Evolutionary conservation across 1,140 invertebrate species (phyloP).

Genomic region (Paralvinella palmiformis): DNA sequence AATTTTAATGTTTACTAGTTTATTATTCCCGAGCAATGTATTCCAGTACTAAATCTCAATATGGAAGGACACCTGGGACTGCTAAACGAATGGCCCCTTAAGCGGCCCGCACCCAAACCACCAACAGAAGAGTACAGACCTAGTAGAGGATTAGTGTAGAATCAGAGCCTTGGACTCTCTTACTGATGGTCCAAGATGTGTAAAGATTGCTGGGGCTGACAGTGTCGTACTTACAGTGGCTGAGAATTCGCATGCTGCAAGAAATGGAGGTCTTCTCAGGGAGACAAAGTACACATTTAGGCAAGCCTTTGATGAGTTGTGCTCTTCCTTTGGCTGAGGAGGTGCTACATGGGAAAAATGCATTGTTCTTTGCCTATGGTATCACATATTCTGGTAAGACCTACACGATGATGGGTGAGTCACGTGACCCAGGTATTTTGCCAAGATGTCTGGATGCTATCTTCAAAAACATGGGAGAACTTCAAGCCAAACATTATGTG

Average conservation of each 20-base stretch:
- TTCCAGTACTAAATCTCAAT: too few relatives aligned
- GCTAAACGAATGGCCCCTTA: too few relatives aligned
- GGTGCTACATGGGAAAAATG: slow-evolving; percentile 64
- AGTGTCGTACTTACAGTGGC: too few relatives aligned
- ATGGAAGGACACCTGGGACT: too few relatives aligned
- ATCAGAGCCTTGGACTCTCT: too few relatives aligned
- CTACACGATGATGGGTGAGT: slow-evolving; percentile 82
- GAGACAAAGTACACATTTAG: slow-evolving; percentile 54
- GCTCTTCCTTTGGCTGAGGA: slow-evolving; percentile 77
- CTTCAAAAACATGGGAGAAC: slow-evolving; percentile 77
- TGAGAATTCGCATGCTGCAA: slow-evolving; percentile 58
- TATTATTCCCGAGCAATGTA: too few relatives aligned
- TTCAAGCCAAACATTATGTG: slow-evolving; percentile 54
- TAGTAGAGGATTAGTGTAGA: too few relatives aligned
- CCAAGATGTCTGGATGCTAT: slow-evolving; percentile 83
- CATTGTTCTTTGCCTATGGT: slow-evolving; percentile 82
- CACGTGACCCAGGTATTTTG: slow-evolving; percentile 75
- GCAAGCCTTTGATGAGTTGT: slow-evolving; percentile 74
- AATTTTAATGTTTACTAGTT: too few relatives aligned
- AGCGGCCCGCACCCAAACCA: too few relatives aligned
- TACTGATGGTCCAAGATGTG: too few relatives aligned
- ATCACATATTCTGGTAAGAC: slow-evolving; percentile 95
- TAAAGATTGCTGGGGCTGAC: too few relatives aligned
- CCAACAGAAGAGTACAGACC: too few relatives aligned
- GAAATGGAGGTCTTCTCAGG: slow-evolving; percentile 49